These are phyloP conservation scores for Fulica atra DNA, from an alignment of 2,113 vertebrate genomes.

Conservation along the genomic window DNA sequence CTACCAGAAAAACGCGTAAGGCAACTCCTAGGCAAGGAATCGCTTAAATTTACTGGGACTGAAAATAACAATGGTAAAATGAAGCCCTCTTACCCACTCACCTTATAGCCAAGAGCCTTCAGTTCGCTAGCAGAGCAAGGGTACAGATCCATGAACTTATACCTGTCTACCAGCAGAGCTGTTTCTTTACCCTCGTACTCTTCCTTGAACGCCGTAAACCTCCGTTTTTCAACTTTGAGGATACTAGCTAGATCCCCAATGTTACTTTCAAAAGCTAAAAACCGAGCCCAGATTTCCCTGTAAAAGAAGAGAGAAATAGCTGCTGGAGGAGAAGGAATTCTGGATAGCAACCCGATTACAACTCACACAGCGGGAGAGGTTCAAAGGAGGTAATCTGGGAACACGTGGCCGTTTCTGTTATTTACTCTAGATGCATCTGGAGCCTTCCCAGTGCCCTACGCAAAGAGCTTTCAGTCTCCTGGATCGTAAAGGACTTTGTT, in stretches of 20 bases:
- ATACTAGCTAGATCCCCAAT: constrained; percentile 98
- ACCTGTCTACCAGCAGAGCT: constrained; percentile 93
- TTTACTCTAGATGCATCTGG: not conserved
- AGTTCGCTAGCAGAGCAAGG: constrained; percentile 95
- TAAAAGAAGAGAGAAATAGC: constrained; percentile 19
- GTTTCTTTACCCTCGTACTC: constrained; percentile 99
- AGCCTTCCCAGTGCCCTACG: not conserved
- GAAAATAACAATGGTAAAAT: not conserved
- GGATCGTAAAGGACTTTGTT: not conserved
- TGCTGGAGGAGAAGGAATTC: not conserved
- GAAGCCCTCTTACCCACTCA: constrained; percentile 43
- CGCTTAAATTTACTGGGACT: not conserved
- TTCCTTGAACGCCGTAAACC: constrained; percentile 96
- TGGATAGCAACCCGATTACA: not conserved
- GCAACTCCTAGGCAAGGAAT: not conserved
- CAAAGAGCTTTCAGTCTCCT: not conserved
- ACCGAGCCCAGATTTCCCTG: constrained; percentile 98
- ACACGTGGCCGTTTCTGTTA: not conserved
- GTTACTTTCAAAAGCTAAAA: constrained; percentile 98
- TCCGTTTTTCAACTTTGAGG: constrained; percentile 94
- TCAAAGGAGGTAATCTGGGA: not conserved
- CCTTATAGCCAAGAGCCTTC: constrained; percentile 98
- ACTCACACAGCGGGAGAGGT: not conserved
- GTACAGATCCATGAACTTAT: constrained; percentile 99
- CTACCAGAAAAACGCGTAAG: not conserved